phyloP scores from a whole-genome alignment of 2,888 invertebrate genomes.

The Rotaria sp. region DNA sequence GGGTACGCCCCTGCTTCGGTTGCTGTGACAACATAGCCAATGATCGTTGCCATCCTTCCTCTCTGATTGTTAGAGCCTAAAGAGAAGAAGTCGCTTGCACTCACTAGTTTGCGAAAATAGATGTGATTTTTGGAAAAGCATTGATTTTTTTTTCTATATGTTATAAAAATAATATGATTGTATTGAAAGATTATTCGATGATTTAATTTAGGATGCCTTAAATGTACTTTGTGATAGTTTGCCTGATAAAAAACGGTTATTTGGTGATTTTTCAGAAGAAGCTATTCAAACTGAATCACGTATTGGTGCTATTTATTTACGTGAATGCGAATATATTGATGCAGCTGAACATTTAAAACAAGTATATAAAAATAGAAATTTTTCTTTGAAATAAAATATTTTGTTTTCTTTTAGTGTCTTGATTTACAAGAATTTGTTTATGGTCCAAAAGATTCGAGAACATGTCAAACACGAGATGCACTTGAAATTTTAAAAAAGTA shows the following conservation, averaged over 20 bases:
- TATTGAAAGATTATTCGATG: not conserved
- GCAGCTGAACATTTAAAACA: slow-evolving; percentile 13
- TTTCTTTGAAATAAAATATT: not conserved
- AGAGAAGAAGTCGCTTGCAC: too few relatives aligned
- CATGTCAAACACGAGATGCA: not conserved
- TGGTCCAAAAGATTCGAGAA: not conserved
- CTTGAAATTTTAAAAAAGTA: slow-evolving; percentile 7
- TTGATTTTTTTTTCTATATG: too few relatives aligned
- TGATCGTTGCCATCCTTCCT: too few relatives aligned
- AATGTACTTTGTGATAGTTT: not conserved
- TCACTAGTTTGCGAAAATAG: too few relatives aligned
- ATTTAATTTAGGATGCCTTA: not conserved
- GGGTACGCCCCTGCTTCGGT: too few relatives aligned
- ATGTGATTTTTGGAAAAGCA: too few relatives aligned
- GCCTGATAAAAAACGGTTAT: not conserved
- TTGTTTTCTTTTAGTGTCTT: not conserved
- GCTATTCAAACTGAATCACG: slow-evolving; percentile 16
- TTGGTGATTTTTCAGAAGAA: slow-evolving; percentile 24
- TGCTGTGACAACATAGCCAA: too few relatives aligned
- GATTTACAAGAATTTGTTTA: slow-evolving; percentile 24
- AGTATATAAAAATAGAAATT: not conserved
- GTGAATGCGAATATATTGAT: not conserved
- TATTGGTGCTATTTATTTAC: slow-evolving; percentile 20
- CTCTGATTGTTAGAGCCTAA: too few relatives aligned
- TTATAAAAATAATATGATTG: not conserved